phyloP scores from a whole-genome alignment of 2,113 vertebrate genomes.

The Spea multiplicata region DNA sequence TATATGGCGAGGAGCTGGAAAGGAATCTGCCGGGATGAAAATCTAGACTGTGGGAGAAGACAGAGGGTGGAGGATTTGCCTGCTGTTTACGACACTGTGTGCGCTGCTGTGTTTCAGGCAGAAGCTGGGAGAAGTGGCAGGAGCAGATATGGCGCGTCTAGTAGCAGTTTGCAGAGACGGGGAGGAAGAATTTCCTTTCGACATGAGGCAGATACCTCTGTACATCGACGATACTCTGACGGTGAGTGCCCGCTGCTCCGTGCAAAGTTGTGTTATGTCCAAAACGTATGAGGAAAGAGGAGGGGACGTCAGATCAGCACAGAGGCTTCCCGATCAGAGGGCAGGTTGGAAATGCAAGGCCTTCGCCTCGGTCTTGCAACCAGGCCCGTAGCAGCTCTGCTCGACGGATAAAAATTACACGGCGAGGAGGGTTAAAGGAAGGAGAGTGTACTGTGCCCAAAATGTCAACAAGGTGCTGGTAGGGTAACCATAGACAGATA shows the following conservation, averaged over 20 bases:
- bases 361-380: constrained; percentile 54
- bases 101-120: constrained; percentile 67
- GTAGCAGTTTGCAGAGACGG: constrained; percentile 93
- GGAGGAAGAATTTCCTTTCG: constrained; percentile 91
- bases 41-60: not conserved
- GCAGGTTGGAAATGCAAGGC: constrained; percentile 61
- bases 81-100: constrained; percentile 34
- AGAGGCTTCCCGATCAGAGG: constrained; percentile 34
- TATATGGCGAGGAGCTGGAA: no score
- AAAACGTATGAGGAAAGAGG: not conserved
- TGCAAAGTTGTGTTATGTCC: constrained; percentile 1
- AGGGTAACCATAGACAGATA: no score
- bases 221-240: constrained; percentile 92
- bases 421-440: not conserved
- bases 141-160: constrained; percentile 85
- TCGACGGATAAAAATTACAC: not conserved
- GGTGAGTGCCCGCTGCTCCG: constrained; percentile 66
- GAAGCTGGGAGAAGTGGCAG: constrained; percentile 61
- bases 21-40: constrained; percentile 1
- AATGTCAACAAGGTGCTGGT: no score
- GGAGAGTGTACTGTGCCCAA: no score
- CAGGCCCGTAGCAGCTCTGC: constrained; percentile 54
- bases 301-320: not conserved
- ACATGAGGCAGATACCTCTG: constrained; percentile 88
- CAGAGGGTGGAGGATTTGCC: constrained; percentile 5